These are phyloP conservation scores for Cantharis lateralis DNA, from an alignment of 2,888 invertebrate species.

Conservation along the genomic window DNA sequence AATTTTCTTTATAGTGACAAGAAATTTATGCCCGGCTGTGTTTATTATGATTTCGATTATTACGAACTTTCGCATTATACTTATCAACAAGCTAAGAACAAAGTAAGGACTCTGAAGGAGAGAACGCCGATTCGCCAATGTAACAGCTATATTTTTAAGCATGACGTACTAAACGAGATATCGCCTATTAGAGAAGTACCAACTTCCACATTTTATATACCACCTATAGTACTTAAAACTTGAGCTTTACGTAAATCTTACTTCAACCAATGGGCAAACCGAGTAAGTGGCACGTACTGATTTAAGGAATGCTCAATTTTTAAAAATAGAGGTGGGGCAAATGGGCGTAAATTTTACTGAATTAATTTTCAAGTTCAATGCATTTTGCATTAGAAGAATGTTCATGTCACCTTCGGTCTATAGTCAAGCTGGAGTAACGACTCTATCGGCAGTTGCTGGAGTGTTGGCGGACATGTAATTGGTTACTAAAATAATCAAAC, in stretches of 20 bases:
- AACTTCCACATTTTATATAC: background rate
- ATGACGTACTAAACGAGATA: background rate
- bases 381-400: background rate
- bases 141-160: background rate
- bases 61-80: background rate
- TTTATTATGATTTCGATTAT: background rate
- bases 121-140: background rate
- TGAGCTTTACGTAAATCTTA: too few relatives aligned
- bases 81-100: background rate
- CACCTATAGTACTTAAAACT: too few relatives aligned
- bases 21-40: background rate
- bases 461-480: background rate
- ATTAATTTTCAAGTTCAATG: background rate
- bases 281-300: too few relatives aligned
- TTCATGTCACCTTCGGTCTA: background rate
- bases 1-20: background rate
- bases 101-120: accelerated
- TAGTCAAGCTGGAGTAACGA: background rate
- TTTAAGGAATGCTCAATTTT: too few relatives aligned
- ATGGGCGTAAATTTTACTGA: background rate
- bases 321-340: too few relatives aligned
- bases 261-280: too few relatives aligned
- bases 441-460: background rate
- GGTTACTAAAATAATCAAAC: background rate
- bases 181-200: background rate